These are phyloP conservation scores for Chionomys nivalis DNA, from an alignment of 2,113 vertebrate species.

Conservation along the genomic window DNA sequence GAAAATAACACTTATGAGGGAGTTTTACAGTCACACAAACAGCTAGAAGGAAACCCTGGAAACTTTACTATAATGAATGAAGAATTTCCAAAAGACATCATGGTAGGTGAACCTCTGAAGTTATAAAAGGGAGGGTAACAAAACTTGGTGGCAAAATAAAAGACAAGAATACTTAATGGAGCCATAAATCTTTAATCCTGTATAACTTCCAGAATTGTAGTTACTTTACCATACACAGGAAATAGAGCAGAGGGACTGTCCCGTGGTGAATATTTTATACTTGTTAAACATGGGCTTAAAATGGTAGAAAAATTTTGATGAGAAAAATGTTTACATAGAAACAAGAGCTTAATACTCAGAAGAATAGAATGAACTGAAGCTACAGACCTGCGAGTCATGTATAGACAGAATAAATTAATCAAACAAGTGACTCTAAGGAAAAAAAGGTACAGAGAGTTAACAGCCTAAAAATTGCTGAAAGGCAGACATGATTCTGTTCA, in stretches of 20 bases:
- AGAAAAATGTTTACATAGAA: neutral
- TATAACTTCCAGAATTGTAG: neutral
- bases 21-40: neutral
- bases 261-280: neutral
- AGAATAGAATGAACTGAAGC: neutral
- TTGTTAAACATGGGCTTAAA: neutral
- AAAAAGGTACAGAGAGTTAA: neutral
- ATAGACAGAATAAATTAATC: neutral
- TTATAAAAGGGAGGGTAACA: neutral
- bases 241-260: neutral
- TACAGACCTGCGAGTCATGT: neutral
- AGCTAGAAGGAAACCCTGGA: neutral
- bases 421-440: neutral
- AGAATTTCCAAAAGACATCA: neutral
- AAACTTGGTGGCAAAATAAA: slow-evolving; percentile 6
- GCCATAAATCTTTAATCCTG: slow-evolving; percentile 5
- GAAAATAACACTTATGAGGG: neutral
- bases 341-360: neutral
- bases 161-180: neutral
- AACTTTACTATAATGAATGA: neutral
- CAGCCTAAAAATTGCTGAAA: neutral
- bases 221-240: neutral
- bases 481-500: neutral
- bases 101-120: neutral
- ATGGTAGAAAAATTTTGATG: neutral